phyloP scores from a whole-genome alignment of 1,140 invertebrate species.

The Drosophila burlai region DNA sequence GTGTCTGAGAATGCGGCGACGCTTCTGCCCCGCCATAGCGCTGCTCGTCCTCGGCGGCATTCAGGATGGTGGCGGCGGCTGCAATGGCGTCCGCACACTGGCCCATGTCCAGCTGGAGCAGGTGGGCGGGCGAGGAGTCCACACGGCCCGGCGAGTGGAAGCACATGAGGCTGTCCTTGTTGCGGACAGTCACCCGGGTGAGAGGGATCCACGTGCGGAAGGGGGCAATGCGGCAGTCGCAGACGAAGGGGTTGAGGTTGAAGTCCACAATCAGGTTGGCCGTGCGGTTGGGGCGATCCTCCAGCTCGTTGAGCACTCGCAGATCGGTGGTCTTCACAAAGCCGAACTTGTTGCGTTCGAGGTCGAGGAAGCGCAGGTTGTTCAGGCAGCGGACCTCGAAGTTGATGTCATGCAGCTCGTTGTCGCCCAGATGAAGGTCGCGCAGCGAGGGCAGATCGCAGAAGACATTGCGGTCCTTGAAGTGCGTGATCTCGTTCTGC shows the following conservation, averaged over 20 bases:
- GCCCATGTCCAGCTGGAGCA: conserved; percentile 81
- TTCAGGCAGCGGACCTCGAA: conserved; percentile 90
- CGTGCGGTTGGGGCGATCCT: conserved; percentile 85
- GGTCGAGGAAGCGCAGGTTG: conserved; percentile 89
- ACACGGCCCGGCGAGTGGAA: conserved; percentile 68
- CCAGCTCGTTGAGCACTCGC: conserved; percentile 87
- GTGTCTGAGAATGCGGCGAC: conserved; percentile 44
- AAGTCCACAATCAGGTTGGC: conserved; percentile 89
- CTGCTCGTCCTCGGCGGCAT: conserved; percentile 59
- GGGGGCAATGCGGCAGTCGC: conserved; percentile 88
- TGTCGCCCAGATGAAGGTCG: conserved; percentile 90
- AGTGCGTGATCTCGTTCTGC: conserved; percentile 91
- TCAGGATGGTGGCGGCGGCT: conserved; percentile 74
- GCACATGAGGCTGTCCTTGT: conserved; percentile 87
- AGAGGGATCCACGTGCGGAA: conserved; percentile 89
- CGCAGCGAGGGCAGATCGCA: conserved; percentile 89
- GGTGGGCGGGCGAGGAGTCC: conserved; percentile 72
- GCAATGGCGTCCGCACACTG: conserved; percentile 78
- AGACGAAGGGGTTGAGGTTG: conserved; percentile 89
- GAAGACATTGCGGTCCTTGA: conserved; percentile 89
- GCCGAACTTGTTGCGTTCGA: conserved; percentile 90
- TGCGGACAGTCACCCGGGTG: conserved; percentile 88
- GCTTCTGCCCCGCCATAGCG: conserved; percentile 40
- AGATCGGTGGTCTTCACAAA: conserved; percentile 87
- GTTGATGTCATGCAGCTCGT: conserved; percentile 87